A percentile compares a stretch with the other conserved stretches of the same genome.
These are phyloP conservation scores for Trogon melanurus DNA, from an alignment of 2,113 vertebrate genomes.

Conservation along the genomic window DNA sequence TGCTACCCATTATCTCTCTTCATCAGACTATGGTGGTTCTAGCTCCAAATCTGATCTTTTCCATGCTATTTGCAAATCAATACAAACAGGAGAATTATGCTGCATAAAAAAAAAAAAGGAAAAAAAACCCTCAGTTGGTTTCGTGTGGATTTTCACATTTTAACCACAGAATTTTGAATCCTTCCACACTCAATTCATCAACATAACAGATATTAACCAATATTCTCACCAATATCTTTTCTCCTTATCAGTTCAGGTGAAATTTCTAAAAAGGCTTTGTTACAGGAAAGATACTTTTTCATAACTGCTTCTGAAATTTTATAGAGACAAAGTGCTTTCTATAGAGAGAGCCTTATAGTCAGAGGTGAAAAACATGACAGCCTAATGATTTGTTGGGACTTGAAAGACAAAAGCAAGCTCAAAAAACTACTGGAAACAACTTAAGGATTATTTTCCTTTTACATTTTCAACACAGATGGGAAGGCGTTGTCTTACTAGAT, in stretches of 20 bases:
- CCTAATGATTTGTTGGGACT: neutral
- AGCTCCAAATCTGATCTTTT: neutral
- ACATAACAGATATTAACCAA: neutral
- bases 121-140: neutral
- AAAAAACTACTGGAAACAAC: neutral
- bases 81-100: neutral
- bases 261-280: neutral
- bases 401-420: slow-evolving; percentile 17
- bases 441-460: neutral
- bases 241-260: neutral
- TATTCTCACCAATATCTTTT: neutral
- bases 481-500: neutral
- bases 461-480: neutral
- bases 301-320: neutral
- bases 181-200: neutral
- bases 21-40: neutral
- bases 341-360: neutral
- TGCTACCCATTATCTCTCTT: rapidly evolving
- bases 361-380: slow-evolving; percentile 11
- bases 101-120: neutral
- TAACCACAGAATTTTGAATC: neutral
- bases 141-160: rapidly evolving
- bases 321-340: neutral
- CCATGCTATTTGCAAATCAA: neutral
- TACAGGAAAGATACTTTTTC: neutral